These are phyloP conservation scores for Drosophila quinaria DNA, from an alignment of 2,888 invertebrate genomes.

Conservation along the genomic window DNA sequence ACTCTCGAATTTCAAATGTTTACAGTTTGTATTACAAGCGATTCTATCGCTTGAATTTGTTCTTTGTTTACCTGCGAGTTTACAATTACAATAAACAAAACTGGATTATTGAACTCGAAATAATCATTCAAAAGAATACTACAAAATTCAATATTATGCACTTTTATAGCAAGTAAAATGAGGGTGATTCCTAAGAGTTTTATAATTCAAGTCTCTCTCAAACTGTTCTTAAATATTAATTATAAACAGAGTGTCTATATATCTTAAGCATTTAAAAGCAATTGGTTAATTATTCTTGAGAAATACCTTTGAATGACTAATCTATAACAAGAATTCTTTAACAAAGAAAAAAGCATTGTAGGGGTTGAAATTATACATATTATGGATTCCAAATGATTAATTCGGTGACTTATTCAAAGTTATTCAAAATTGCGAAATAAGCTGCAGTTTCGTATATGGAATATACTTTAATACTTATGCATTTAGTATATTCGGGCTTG, in stretches of 20 bases:
- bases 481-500: not conserved
- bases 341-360: conserved; percentile 14
- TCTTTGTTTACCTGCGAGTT: conserved; percentile 5
- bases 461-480: not conserved
- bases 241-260: not conserved
- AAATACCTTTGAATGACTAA: conserved; percentile 7
- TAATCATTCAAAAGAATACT: not conserved
- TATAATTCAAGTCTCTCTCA: not conserved
- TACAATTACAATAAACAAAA: conserved; percentile 5
- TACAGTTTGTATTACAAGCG: not conserved
- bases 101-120: not conserved
- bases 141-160: not conserved
- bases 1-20: conserved; percentile 27
- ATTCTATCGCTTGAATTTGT: not conserved
- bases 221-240: not conserved
- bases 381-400: conserved; percentile 10
- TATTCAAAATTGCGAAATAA: conserved; percentile 19
- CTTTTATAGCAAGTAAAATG: not conserved
- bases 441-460: not conserved
- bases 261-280: not conserved
- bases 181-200: not conserved
- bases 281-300: not conserved
- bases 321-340: conserved; percentile 1
- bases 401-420: conserved; percentile 4
- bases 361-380: conserved; percentile 4